Percentiles rank a stretch among this genome's conserved stretches.
Conservation (phyloP, 2,113 vertebrate species). For the Nipponia nippon region DNA sequence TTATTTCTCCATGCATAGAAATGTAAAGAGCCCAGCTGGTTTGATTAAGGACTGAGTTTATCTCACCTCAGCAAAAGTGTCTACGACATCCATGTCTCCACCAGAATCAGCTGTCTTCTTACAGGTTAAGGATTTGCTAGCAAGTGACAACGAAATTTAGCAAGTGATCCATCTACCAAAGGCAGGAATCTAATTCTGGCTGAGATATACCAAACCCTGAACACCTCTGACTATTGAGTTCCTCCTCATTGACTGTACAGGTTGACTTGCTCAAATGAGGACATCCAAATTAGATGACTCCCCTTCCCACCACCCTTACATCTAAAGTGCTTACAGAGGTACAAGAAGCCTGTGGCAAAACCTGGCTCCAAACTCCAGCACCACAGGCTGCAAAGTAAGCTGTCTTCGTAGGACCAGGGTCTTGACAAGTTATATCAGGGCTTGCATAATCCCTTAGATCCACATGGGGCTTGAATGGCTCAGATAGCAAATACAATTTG, state of each 20-base stretch:
- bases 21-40: neutral
- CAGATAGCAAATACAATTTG: no score
- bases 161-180: neutral
- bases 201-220: neutral
- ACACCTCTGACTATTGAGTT: neutral
- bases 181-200: neutral
- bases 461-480: neutral
- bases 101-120: neutral
- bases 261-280: neutral
- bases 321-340: neutral
- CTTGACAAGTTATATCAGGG: neutral
- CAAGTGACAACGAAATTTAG: neutral
- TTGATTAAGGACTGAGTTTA: neutral
- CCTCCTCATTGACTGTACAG: neutral
- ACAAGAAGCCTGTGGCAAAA: neutral
- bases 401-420: neutral
- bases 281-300: neutral
- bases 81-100: neutral
- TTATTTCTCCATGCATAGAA: neutral
- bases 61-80: neutral
- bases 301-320: neutral
- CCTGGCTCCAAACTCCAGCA: neutral
- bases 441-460: neutral
- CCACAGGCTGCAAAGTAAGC: neutral
- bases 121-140: neutral